phyloP scores from a whole-genome alignment of 92 coral and sea anemone species.

The Porites lobata region DNA sequence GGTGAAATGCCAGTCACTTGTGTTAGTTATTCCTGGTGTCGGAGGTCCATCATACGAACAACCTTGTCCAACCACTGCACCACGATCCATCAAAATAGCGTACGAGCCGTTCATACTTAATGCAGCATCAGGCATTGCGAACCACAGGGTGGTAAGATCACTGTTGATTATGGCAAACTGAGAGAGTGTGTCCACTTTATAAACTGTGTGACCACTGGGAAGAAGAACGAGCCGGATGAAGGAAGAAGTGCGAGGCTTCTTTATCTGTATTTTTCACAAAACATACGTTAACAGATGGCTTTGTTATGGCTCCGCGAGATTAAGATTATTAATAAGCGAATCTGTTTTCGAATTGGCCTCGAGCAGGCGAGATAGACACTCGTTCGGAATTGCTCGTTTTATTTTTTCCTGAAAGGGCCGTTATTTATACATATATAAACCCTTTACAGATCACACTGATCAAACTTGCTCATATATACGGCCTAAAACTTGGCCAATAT shows the following conservation, averaged over 20 bases:
- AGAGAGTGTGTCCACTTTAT: conserved; percentile 57
- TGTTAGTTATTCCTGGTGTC: conserved; percentile 49
- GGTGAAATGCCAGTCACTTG: conserved; percentile 42
- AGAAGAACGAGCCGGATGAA: conserved; percentile 41
- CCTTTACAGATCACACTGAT: too few species aligned
- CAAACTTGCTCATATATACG: too few species aligned
- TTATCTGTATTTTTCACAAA: conserved; percentile 26
- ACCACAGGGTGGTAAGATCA: conserved; percentile 34
- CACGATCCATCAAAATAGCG: conserved; percentile 55
- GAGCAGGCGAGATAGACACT: too few species aligned
- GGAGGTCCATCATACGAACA: conserved; percentile 74
- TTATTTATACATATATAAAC: too few species aligned
- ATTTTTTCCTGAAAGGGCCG: too few species aligned
- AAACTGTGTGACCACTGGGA: conserved; percentile 25
- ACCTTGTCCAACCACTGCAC: conserved; percentile 71
- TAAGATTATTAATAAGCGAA: too few species aligned
- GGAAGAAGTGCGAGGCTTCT: conserved; percentile 41
- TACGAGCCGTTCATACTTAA: conserved; percentile 67
- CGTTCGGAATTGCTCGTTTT: too few species aligned
- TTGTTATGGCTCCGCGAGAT: too few species aligned
- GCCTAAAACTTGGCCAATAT: too few species aligned
- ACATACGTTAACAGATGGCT: background rate
- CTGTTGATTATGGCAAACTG: background rate
- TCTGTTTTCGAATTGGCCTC: too few species aligned
- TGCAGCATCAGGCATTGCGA: conserved; percentile 43